A percentile compares a stretch with the other conserved stretches of the same genome.
phyloP scores from a whole-genome alignment of 64 coral and sea anemone species.

The Platygyra sinensis region DNA sequence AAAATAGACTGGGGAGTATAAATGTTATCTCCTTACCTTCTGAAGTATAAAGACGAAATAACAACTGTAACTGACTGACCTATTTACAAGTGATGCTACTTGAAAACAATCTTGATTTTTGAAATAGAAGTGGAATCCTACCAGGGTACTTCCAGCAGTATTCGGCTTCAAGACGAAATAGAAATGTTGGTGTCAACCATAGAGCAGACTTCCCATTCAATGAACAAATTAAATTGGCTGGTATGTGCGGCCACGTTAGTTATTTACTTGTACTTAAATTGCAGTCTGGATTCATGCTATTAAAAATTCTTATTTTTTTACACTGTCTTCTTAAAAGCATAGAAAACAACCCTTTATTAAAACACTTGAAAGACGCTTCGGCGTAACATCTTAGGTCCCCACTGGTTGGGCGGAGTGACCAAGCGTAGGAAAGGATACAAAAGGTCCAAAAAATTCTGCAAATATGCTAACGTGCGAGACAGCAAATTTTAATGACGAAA shows the following conservation, averaged over 20 bases:
- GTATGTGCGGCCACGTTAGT: too few relatives aligned
- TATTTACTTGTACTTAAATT: background rate
- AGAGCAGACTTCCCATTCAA: conserved; percentile 3
- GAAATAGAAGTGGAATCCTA: too few relatives aligned
- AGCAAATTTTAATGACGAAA: background rate
- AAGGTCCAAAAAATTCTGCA: background rate
- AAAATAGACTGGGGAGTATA: too few relatives aligned
- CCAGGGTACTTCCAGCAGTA: too few relatives aligned
- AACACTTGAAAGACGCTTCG: background rate
- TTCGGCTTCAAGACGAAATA: too few relatives aligned
- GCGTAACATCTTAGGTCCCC: background rate
- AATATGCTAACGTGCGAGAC: background rate
- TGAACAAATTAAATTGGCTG: background rate
- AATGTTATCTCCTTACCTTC: too few relatives aligned
- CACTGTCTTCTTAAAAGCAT: background rate
- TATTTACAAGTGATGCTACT: too few relatives aligned
- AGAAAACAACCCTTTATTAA: background rate
- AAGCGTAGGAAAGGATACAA: background rate
- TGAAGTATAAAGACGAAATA: too few relatives aligned
- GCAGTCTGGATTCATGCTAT: background rate
- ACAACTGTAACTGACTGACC: too few relatives aligned
- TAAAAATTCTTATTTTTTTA: background rate
- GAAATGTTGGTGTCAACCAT: too few relatives aligned
- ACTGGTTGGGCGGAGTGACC: background rate
- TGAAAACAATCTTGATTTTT: too few relatives aligned